A percentile compares a stretch with the other conserved stretches of the same genome.
Conservation (phyloP, 2,888 invertebrate genomes). For the Plagodis dolabraria region DNA sequence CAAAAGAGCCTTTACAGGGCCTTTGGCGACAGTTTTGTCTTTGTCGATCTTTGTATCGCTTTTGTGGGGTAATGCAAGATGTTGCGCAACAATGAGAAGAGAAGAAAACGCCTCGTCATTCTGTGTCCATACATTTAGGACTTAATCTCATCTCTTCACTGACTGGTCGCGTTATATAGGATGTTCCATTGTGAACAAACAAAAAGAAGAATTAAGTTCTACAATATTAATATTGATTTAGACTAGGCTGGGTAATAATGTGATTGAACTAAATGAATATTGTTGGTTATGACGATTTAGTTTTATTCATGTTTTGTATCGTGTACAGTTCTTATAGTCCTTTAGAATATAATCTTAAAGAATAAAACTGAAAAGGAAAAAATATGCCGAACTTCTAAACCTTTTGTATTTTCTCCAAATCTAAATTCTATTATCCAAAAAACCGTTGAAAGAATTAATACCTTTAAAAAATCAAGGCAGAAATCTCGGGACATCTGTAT, state of each 20-base stretch:
- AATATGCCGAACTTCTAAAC: conserved; percentile 1
- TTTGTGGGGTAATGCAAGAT: conserved; percentile 74
- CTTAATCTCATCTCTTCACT: conserved; percentile 63
- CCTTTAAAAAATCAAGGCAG: conserved; percentile 40
- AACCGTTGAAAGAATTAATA: conserved; percentile 53
- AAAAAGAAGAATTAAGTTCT: neutral
- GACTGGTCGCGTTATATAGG: conserved; percentile 49
- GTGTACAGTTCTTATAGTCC: too few species aligned
- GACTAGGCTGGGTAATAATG: too few species aligned
- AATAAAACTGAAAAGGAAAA: too few species aligned
- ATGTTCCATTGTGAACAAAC: conserved; percentile 43
- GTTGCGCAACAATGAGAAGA: conserved; percentile 71
- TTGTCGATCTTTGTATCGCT: conserved; percentile 69
- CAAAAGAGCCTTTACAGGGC: conserved; percentile 55
- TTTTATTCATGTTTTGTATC: too few species aligned
- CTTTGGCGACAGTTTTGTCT: conserved; percentile 78
- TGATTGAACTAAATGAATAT: too few species aligned
- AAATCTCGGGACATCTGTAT: conserved; percentile 76
- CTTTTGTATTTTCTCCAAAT: conserved; percentile 17
- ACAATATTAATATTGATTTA: too few species aligned
- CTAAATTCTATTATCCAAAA: conserved; percentile 44
- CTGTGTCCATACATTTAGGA: conserved; percentile 72
- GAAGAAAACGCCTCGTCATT: conserved; percentile 58
- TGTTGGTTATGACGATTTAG: too few species aligned
- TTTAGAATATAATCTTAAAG: too few species aligned